Conservation (phyloP, 2,797 vertebrate genomes). For the Menidia menidia region DNA sequence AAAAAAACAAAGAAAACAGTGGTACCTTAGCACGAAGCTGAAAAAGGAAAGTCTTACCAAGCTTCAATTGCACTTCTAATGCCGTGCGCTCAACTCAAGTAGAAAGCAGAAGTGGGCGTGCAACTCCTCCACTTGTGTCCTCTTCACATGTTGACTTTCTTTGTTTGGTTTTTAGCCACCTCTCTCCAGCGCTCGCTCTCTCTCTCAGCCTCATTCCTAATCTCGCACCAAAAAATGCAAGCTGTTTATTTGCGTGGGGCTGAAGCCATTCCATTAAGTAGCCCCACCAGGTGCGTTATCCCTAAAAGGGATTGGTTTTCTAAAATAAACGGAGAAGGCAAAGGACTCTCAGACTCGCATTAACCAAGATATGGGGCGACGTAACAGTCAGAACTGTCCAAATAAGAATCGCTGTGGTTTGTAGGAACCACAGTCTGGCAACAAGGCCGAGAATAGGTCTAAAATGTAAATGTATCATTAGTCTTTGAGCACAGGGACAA, state of each 20-base stretch:
- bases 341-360: constrained; percentile 73
- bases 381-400: constrained; percentile 61
- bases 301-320: constrained; percentile 84
- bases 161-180: constrained; percentile 59
- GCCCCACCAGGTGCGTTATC: constrained; percentile 86
- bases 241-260: constrained; percentile 96
- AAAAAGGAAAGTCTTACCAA: constrained; percentile 8
- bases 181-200: constrained; percentile 60
- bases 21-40: constrained; percentile 3
- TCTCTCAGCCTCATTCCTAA: constrained; percentile 79
- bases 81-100: constrained; percentile 12
- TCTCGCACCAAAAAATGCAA: constrained; percentile 89
- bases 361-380: constrained; percentile 68
- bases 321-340: constrained; percentile 78
- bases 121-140: constrained; percentile 37
- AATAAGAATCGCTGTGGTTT: constrained; percentile 52
- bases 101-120: constrained; percentile 9
- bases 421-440: constrained; percentile 40
- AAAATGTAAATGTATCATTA: constrained; percentile 10
- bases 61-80: constrained; percentile 49
- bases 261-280: constrained; percentile 94
- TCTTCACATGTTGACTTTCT: constrained; percentile 57
- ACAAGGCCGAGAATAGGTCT: constrained; percentile 8
- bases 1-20: neutral
- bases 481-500: neutral